phyloP scores from a whole-genome alignment of 2,888 invertebrate genomes.

The Prosapia bicincta region DNA sequence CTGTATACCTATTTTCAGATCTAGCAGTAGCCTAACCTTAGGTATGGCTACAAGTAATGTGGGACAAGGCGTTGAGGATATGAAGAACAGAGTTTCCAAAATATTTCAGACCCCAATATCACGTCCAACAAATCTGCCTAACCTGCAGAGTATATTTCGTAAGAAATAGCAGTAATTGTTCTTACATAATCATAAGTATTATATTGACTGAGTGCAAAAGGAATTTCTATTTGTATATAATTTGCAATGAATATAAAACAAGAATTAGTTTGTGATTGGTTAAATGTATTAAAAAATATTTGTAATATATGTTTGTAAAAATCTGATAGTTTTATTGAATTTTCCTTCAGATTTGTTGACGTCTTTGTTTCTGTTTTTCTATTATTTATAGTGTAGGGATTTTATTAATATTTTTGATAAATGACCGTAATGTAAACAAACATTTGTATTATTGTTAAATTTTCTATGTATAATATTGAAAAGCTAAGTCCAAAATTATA shows the following conservation, averaged over 20 bases:
- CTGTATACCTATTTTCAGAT: constrained; percentile 27
- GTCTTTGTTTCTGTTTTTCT: too few species aligned
- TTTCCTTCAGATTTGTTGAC: too few species aligned
- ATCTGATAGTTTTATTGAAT: too few species aligned
- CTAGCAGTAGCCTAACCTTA: constrained; percentile 42
- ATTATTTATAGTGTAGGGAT: too few species aligned
- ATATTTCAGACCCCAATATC: constrained; percentile 51
- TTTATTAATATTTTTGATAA: too few species aligned
- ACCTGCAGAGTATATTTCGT: constrained; percentile 49
- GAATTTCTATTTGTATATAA: neutral
- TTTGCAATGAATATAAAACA: neutral
- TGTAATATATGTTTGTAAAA: too few species aligned
- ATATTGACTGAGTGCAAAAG: neutral
- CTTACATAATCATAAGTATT: neutral
- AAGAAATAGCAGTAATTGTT: constrained; percentile 44
- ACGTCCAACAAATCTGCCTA: constrained; percentile 46
- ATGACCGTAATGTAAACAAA: too few species aligned
- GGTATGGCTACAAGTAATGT: constrained; percentile 47
- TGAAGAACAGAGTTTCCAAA: constrained; percentile 57
- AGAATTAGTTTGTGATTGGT: too few species aligned
- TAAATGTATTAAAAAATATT: too few species aligned
- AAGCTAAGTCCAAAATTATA: too few species aligned
- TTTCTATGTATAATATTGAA: too few species aligned
- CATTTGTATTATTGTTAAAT: too few species aligned
- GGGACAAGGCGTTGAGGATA: constrained; percentile 57